Percentiles rank a stretch among this genome's conserved stretches.
These are phyloP conservation scores for Pristis pectinata DNA, from an alignment of 2,797 vertebrate species.

Conservation along the genomic window DNA sequence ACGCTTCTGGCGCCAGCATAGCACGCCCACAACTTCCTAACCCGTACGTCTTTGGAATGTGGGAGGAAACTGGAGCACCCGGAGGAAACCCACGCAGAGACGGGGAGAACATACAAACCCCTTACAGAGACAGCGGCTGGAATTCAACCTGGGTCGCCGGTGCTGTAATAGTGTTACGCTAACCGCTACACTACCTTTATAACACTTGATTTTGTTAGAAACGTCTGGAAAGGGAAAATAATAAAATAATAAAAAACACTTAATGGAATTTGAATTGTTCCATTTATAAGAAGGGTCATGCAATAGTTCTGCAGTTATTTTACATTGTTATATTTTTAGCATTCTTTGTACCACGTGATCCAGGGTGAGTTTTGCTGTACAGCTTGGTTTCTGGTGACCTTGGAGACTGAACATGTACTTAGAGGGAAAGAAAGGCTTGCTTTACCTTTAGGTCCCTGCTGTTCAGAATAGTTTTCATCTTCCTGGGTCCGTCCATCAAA, in stretches of 20 bases:
- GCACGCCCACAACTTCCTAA: too few species aligned
- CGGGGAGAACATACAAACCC: too few species aligned
- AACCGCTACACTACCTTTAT: too few species aligned
- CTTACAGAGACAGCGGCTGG: too few species aligned
- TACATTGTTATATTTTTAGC: constrained; percentile 16
- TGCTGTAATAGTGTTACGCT: too few species aligned
- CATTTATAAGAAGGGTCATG: not conserved
- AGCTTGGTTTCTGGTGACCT: not conserved
- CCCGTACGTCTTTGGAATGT: too few species aligned
- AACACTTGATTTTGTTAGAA: not conserved
- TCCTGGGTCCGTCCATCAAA: too few species aligned
- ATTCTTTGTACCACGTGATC: not conserved
- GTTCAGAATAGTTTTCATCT: not conserved
- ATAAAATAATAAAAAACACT: not conserved
- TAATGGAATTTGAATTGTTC: not conserved
- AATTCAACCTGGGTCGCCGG: too few species aligned
- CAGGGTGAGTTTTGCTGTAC: not conserved
- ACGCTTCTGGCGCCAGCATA: too few species aligned
- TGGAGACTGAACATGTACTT: not conserved
- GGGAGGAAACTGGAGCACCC: too few species aligned
- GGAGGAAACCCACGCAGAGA: too few species aligned
- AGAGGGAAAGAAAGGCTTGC: not conserved
- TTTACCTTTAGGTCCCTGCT: not conserved
- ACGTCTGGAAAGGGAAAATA: not conserved
- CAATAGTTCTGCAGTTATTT: not conserved